Base-by-base conservation (phyloP, 2,888 invertebrate genomes). In the Xestia sexstrigata region DNA sequence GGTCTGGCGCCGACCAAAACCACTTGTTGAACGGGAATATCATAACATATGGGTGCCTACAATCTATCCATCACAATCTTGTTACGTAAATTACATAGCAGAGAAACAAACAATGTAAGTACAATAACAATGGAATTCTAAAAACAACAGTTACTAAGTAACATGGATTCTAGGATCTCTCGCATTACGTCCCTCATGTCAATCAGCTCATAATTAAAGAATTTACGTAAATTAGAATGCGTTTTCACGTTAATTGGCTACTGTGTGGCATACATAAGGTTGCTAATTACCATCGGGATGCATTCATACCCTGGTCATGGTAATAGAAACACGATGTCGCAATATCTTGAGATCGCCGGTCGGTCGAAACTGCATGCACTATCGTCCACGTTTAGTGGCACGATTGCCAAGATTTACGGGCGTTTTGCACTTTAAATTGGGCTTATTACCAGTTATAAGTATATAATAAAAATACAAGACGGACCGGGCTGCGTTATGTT, bases 391-490 rank as follows among this genome's bases (percentile, higher is more conserved):
- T 85, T 74, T 79, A 83, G 67, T 86, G 76, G 60, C 69, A 87
- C 84, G 72, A 86, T 67, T 67, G 66, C 67, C 76, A 45, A 75
- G 83, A 89, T 86, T 90, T 89, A 90, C 86, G 81, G 75, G 42
- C 81, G 75, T 79, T 90, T 88, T 89, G 87, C 88, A 91, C 84
- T 88, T 82, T 86, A 79, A 87, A 89, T 89, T 89, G 78, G 80
- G 77, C 84, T 82, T 88, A 88, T 87, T 87, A 63, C 78, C 5
- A 26, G 62, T 82, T 76, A 39, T 63, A 90, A 76, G 79, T 71
- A 91, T 91, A 92, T 91, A 93, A 92, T 91, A 91, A 92, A 92
- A 93, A 91, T 90, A 90, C 23, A 76, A 89, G 86, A 85, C 86
- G 89, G 87, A 89, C 90, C 91, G 87, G 82, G 83, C 88, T 81